Percentiles rank a stretch among this genome's conserved stretches.
Evolutionary conservation across 2,113 vertebrate species (phyloP).

Genomic region (Notarius quadriscutis): DNA sequence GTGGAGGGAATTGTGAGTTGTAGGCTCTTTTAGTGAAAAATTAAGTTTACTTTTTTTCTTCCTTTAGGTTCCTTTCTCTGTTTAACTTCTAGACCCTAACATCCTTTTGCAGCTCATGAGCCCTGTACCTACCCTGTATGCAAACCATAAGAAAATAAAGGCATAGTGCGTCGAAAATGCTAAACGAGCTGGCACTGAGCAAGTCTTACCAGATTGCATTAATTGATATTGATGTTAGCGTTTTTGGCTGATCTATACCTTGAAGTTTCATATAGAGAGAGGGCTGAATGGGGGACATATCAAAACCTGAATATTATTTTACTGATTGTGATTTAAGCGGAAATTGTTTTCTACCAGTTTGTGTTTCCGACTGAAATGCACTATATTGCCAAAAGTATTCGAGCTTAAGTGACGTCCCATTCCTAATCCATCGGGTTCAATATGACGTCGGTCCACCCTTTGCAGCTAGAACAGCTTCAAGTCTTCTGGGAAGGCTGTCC

Average conservation of each 20-base stretch:
- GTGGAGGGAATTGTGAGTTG: conserved; percentile 50
- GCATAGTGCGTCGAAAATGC: conserved; percentile 7
- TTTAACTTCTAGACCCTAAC: background rate
- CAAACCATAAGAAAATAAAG: background rate
- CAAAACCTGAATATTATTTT: background rate
- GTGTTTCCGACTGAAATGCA: background rate
- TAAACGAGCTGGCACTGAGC: background rate
- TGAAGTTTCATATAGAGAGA: background rate
- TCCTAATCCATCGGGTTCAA: too few relatives aligned
- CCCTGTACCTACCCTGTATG: background rate
- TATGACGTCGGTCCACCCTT: too few relatives aligned
- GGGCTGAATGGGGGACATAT: conserved; percentile 10
- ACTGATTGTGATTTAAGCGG: background rate
- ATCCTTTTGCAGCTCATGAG: conserved; percentile 6
- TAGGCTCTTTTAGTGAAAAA: conserved; percentile 23
- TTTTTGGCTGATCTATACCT: conserved; percentile 22
- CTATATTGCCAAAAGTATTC: too few relatives aligned
- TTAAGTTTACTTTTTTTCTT: conserved; percentile 9
- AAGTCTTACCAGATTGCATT: background rate
- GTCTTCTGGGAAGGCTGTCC: too few relatives aligned
- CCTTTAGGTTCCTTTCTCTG: background rate
- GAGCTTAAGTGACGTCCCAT: too few relatives aligned
- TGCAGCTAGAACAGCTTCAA: too few relatives aligned
- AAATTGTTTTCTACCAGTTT: background rate
- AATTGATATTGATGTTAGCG: background rate